Base-by-base conservation (phyloP, 2,888 invertebrate genomes). In the Epinotia demarniana region DNA sequence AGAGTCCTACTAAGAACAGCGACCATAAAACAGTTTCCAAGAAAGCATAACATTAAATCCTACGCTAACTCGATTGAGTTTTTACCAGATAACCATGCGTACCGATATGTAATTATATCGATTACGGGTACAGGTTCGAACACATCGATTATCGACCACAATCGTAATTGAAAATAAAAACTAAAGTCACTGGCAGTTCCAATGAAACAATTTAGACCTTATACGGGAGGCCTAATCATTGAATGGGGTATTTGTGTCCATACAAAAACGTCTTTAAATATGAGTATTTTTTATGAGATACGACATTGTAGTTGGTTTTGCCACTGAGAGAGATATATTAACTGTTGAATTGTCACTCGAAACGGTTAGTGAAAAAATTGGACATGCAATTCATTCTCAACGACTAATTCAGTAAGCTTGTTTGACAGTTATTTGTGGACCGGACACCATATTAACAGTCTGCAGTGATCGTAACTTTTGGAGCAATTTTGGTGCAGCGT, bases 191-290 rank as follows among this genome's bases (percentile, higher is more conserved):
- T 53, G 70, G 81, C 81, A 79, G 83, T 68, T 74, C 79, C 80
- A 79, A 81, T 83, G 79, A 73, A 78, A 78, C 74, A 84, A 81
- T 81, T 81, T 72, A 80, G 78, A 79, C 82, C 82, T 68, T 81
- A 81, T 79, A 84, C 77, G 81, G 84, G 82, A 83, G 80, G 79
- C 79, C 81, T 78, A 82, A 71, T 83, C 78, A 82, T 82, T 84
- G 82, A 77, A 77, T 46, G 68, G 23, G n/a, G 39, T 46, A 58
- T 46, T 23, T n/a, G n/a, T 13, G n/a, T 1, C 39, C 43, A 43
- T 5, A 3, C 9, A 58, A 5, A 43, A 53, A 66, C 53, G 19
- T 19, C 13, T 57, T 43, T 12, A 43, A 57, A 9, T 43, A 13
- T n/a, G n/a, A 13, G 12, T 6, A 33, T 66, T n/a, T 53, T 53